These are phyloP conservation scores for Petromus typicus DNA, from an alignment of 2,113 vertebrate species.

Conservation along the genomic window DNA sequence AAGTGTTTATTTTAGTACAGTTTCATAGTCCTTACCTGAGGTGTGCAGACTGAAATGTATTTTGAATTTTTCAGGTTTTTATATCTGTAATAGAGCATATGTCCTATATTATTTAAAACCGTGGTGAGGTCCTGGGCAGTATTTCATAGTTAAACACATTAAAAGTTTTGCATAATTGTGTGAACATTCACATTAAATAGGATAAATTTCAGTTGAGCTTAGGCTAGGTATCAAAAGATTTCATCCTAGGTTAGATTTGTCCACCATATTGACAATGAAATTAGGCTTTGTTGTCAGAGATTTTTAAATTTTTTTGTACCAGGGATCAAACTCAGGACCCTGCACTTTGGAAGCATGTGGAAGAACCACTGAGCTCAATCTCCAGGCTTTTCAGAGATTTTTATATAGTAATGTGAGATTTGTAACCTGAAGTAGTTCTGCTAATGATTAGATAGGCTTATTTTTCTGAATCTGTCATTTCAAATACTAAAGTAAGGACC, in stretches of 20 bases:
- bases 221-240: not conserved
- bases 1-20: slow-evolving; percentile 33
- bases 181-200: slow-evolving; percentile 11
- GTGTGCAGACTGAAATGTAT: not conserved
- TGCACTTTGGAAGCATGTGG: too few species aligned
- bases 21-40: slow-evolving; percentile 1
- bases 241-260: not conserved
- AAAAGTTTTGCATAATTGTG: not conserved
- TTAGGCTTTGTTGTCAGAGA: slow-evolving; percentile 10
- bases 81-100: not conserved
- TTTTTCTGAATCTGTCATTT: slow-evolving; percentile 18
- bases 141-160: not conserved
- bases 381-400: not conserved
- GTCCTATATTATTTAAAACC: not conserved
- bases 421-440: not conserved
- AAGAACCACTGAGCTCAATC: too few species aligned
- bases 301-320: not conserved
- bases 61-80: slow-evolving; percentile 41
- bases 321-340: too few species aligned
- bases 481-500: slow-evolving; percentile 32
- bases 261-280: slow-evolving; percentile 19
- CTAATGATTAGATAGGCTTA: not conserved
- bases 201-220: not conserved
- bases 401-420: not conserved
- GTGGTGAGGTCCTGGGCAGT: not conserved